phyloP scores from a whole-genome alignment of 2,888 invertebrate species.

The Drosophila meridiana region DNA sequence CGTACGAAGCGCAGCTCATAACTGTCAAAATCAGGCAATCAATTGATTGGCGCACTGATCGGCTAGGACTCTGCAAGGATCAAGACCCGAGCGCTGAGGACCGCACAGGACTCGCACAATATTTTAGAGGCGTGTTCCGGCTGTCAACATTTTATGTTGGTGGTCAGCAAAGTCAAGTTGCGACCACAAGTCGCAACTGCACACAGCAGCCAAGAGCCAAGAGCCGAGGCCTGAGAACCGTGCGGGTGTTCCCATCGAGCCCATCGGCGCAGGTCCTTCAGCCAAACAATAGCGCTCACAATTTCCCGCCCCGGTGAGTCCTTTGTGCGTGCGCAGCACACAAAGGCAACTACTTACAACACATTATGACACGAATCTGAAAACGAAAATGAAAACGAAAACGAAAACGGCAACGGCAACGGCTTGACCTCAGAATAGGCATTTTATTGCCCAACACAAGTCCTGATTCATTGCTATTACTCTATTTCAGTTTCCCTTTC shows the following conservation, averaged over 20 bases:
- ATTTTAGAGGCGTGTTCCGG: conserved; percentile 85
- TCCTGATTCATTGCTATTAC: conserved; percentile 78
- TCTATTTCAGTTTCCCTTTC: conserved; percentile 65
- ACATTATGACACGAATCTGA: conserved; percentile 75
- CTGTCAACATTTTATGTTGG: conserved; percentile 85
- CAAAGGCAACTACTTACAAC: conserved; percentile 76
- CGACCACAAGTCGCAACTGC: conserved; percentile 69
- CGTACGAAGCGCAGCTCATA: conserved; percentile 65
- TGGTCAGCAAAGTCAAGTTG: conserved; percentile 80
- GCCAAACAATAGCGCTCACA: conserved; percentile 62
- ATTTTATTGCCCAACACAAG: conserved; percentile 64
- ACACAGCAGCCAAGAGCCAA: conserved; percentile 42
- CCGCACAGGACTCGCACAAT: conserved; percentile 73
- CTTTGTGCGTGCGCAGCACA: conserved; percentile 60
- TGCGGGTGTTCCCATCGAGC: conserved; percentile 67
- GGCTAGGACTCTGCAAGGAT: conserved; percentile 14
- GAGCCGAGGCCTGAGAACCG: conserved; percentile 59
- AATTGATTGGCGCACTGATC: conserved; percentile 69
- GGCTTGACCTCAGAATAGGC: conserved; percentile 50
- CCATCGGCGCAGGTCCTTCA: conserved; percentile 63
- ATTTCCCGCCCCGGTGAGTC: conserved; percentile 45
- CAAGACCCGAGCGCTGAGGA: conserved; percentile 38
- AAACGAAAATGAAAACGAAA: conserved; percentile 29
- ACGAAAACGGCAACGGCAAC: conserved; percentile 10
- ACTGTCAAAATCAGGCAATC: conserved; percentile 71